phyloP scores from a whole-genome alignment of 2,888 invertebrate species.

The Molorchus minor region DNA sequence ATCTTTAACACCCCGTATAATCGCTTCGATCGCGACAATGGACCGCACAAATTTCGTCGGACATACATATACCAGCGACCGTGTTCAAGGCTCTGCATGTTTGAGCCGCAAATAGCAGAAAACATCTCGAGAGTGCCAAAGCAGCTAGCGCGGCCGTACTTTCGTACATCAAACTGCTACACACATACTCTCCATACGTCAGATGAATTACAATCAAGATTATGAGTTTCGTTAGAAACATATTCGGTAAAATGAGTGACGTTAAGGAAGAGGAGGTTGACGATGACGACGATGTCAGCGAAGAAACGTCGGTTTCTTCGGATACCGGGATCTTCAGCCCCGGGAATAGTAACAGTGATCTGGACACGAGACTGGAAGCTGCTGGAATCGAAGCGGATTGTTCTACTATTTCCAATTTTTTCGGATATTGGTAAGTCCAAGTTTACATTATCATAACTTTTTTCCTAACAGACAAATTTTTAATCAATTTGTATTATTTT shows the following conservation, averaged over 20 bases:
- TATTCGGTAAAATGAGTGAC: conserved; percentile 56
- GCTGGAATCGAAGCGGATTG: conserved; percentile 56
- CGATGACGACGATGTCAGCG: conserved; percentile 54
- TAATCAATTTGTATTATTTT: background rate
- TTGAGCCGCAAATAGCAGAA: conserved; percentile 54
- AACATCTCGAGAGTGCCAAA: conserved; percentile 49
- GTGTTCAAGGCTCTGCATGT: conserved; percentile 52
- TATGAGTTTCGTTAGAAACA: conserved; percentile 61
- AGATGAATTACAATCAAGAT: conserved; percentile 29
- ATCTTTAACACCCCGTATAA: background rate
- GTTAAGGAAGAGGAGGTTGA: conserved; percentile 50
- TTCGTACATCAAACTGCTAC: conserved; percentile 25
- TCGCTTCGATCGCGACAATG: conserved; percentile 17
- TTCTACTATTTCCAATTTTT: conserved; percentile 61
- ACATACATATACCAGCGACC: conserved; percentile 36
- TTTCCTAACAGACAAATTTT: background rate
- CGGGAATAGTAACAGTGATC: conserved; percentile 55
- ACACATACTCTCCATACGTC: conserved; percentile 30
- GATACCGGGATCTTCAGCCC: conserved; percentile 59
- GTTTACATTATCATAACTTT: background rate
- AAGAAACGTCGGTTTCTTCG: conserved; percentile 56
- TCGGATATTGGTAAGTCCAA: conserved; percentile 61
- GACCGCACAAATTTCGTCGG: conserved; percentile 7
- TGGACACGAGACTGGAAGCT: conserved; percentile 48
- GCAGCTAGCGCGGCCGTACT: conserved; percentile 27